These are phyloP conservation scores for Alaudala cheleensis DNA, from an alignment of 2,113 vertebrate genomes.

Conservation along the genomic window DNA sequence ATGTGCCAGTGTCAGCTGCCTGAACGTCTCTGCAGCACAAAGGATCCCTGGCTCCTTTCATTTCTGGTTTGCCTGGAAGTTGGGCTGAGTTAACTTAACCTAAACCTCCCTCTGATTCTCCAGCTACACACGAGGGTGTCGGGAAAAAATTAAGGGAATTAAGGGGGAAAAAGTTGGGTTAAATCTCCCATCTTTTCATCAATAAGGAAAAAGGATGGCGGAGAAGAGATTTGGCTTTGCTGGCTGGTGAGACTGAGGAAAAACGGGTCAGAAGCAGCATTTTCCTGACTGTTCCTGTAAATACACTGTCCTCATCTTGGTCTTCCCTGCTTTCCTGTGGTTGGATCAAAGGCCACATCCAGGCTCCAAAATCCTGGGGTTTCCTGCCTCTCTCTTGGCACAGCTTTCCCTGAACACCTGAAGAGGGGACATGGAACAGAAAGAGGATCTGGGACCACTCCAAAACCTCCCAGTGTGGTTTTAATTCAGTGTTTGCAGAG, in stretches of 20 bases:
- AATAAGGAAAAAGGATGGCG: background rate
- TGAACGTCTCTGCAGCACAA: background rate
- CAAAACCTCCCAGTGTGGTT: background rate
- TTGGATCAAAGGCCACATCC: background rate
- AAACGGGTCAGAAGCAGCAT: background rate
- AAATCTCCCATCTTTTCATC: background rate
- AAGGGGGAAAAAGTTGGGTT: background rate
- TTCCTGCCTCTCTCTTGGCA: background rate
- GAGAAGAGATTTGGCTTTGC: background rate
- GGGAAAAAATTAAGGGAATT: too few species aligned
- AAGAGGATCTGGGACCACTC: background rate
- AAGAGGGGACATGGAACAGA: background rate
- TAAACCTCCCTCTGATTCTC: background rate
- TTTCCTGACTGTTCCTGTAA: background rate
- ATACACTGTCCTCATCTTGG: fast-evolving
- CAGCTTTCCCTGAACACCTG: background rate
- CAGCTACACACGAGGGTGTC: background rate
- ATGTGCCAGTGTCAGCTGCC: background rate
- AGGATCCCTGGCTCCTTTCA: background rate
- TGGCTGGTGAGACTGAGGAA: background rate
- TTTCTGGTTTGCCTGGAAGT: background rate
- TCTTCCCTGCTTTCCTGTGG: background rate
- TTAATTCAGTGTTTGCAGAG: background rate
- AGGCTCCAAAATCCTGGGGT: background rate
- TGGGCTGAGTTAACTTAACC: background rate